Base-by-base conservation (phyloP, 2,113 vertebrate species). In the Sigmodon hispidus region DNA sequence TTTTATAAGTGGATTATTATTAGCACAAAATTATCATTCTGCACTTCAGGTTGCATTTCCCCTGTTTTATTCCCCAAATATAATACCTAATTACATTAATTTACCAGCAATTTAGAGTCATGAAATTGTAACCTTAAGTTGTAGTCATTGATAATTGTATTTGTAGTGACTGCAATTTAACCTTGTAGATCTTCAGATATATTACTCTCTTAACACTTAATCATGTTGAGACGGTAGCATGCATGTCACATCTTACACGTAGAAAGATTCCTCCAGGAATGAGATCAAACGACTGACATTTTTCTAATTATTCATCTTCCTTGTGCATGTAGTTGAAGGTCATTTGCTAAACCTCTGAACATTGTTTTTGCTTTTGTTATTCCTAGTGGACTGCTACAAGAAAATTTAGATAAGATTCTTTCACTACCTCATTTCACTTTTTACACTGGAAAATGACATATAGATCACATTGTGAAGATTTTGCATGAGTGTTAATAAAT, bases 91-190 rank as follows among this genome's bases (percentile, higher is more conserved):
- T 93, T 79, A 26, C 65, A 24, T 83, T 92, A 84, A 90, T 87
- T 93, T 96, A 73, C 94, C 94, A 85, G 88, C 95, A 59, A 86
- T 85, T 90, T 87, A 93, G 1, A 94, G 40, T 72, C n/a, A n/a
- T n/a, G 43, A 93, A 91, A 9, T 89, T 90, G 55, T 43, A 50
- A 3, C 19, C 10, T 97, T 73, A 85, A 97, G 55, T 8, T 93
- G 19, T n/a, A 50, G 3, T 87, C 87, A 69, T 34, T 96, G 81
- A 40, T 94, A 93, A 40, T 40, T 88, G 3, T 67, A 65, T 59
- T 97, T 98, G 97, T 96, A 72, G 52, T 94, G 40, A 63, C 36
- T 80, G 2, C 52, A 69, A 93, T 16, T 48, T 57, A 93, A 80
- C 5, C 10, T 93, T 57, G 26, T 24, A 52, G 89, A 50, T 55